Base-by-base conservation (phyloP, 2,888 invertebrate genomes). In the Catocala nupta region DNA sequence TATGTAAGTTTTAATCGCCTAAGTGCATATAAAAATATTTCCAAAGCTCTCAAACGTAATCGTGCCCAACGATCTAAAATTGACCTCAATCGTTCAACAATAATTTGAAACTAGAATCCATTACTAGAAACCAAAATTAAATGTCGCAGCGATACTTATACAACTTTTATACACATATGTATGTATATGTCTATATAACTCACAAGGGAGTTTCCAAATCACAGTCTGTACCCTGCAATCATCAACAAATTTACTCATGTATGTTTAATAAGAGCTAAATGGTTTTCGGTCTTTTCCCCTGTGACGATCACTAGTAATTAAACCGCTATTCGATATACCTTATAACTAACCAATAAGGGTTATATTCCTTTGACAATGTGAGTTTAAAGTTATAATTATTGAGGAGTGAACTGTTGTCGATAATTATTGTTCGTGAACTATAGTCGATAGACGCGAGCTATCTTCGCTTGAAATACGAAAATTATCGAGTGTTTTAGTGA, bases 201-300 rank as follows among this genome's bases (percentile, higher is more conserved):
- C 86, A 87, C 70, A 61, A 65, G 85, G 88, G 89, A 85, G 80
- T 88, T 83, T 75, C 85, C 83, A 86, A 92, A 91, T 91, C 92
- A 92, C 85, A 82, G 81, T 75, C 77, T 80, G 68, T 80, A 89
- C 82, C 89, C 84, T 75, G 81, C 87, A 93, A 92, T 92, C 89
- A 92, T 85, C 68, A 61, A 71, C 84, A 88, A 87, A 89, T 85
- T 86, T 85, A 86, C 85, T 87, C 89, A 88, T 93, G 84, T 86
- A 92, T 89, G 84, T 89, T 93, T 92, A 85, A 92, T 91, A 75
- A 44, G 71, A 84, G 79, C 83, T 90, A 93, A 94, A 93, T 89
- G 90, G 89, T 90, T 89, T 90, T 89, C 83, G 87, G 90, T 81
- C 85, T 87, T 87, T 91, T 90, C 92, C 90, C 90, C 77, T 68